Base-by-base conservation (phyloP, 2,888 invertebrate species). In the Apotomis betuletana region DNA sequence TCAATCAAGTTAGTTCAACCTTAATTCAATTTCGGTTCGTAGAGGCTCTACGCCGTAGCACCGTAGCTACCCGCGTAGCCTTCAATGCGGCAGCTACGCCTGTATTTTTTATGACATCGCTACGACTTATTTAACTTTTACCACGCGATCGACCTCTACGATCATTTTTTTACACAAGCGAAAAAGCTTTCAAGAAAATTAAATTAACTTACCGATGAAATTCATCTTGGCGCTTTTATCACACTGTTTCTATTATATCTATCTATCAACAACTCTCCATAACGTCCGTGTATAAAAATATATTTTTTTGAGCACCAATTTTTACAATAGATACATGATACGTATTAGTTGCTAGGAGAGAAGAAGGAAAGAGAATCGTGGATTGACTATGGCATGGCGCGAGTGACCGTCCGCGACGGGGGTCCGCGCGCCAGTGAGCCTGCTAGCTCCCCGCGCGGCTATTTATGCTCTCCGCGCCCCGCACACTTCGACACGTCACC, bases 261-360 rank as follows among this genome's bases (percentile, higher is more conserved):
- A 86, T 81, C 80, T 87, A 91, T 62, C 77, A 78, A 85, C 85
- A 84, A 84, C 79, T 84, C 82, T 81, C 82, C 89, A 90, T 90
- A 89, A 85, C 85, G 84, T 84, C 84, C 85, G 74, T 79, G 83
- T 89, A 88, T 89, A 91, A 90, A 90, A 91, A 90, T 80, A 76
- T 77, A 79, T 79, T 75, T 74, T 82, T 83, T 91, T 92, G 92
- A 92, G 92, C 92, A 92, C 92, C 92, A 88, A 91, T 83, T 83
- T 87, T 49, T 87, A 81, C 75, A 79, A 84, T 88, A 88, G 83
- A 85, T 89, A 88, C 86, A 91, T 92, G 92, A 92, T 92, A 92
- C 92, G 92, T 92, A 85, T 91, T 81, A 87, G 88, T 88, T 81
- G 77, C 79, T 80, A 74, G 80, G 74, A 80, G 77, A 77, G 81